Percentiles rank a stretch among this genome's conserved stretches.
Conservation (phyloP, 2,888 invertebrate species). For the Idaea biselata region DNA sequence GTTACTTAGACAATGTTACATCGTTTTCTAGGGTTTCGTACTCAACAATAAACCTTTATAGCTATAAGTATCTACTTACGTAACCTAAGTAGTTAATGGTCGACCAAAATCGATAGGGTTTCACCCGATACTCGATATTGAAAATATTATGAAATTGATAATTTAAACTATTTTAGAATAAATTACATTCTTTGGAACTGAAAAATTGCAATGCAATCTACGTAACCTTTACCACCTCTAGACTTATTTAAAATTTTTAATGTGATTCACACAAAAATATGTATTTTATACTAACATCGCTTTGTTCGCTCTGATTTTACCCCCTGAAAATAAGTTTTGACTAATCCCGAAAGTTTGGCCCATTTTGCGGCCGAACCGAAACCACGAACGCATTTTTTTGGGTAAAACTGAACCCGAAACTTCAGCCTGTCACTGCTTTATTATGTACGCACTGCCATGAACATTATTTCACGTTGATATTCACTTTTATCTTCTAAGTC, state of each 20-base stretch:
- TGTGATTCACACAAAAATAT: neutral
- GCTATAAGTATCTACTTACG: no score
- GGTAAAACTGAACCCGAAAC: neutral
- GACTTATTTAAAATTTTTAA: no score
- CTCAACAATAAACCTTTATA: no score
- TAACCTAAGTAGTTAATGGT: no score
- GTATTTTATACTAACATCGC: neutral
- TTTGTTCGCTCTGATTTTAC: neutral
- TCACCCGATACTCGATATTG: no score
- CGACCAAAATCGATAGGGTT: no score
- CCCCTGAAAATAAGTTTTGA: neutral
- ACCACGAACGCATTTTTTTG: neutral
- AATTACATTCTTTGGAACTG: no score
- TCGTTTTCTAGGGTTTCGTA: neutral
- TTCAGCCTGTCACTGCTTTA: neutral
- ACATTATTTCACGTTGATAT: neutral
- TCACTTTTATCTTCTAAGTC: neutral
- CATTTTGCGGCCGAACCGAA: neutral
- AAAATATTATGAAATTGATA: no score
- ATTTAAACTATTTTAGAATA: no score
- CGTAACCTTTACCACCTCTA: neutral
- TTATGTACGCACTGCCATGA: no score
- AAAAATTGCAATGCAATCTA: no score
- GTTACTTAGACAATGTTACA: slow-evolving; percentile 16
- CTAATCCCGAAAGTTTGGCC: neutral